Conservation (phyloP, 1,140 invertebrate species). For the Probaryconus sp. region DNA sequence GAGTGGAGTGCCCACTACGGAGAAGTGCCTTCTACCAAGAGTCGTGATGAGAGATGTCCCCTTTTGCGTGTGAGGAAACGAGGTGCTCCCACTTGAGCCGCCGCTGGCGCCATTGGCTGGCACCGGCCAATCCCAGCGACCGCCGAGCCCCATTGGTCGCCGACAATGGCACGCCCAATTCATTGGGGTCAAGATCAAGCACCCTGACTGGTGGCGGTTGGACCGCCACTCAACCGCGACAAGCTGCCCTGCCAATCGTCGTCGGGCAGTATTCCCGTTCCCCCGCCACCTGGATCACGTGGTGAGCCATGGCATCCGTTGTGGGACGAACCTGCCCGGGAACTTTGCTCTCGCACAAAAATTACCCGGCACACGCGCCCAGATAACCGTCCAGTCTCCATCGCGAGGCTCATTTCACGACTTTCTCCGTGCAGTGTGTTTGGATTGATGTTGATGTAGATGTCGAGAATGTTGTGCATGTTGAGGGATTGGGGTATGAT, state of each 20-base stretch:
- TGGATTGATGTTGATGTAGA: too few relatives aligned
- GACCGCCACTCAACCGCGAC: slow-evolving; percentile 30
- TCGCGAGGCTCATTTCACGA: slow-evolving; percentile 8
- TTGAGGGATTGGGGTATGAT: too few relatives aligned
- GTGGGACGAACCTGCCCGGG: slow-evolving; percentile 37
- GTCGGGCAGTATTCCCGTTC: too few relatives aligned
- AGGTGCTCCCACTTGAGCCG: slow-evolving; percentile 63
- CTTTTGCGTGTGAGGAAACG: slow-evolving; percentile 75
- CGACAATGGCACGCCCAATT: slow-evolving; percentile 38
- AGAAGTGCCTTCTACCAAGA: slow-evolving; percentile 77
- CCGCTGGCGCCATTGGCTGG: slow-evolving; percentile 66
- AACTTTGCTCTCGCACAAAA: slow-evolving; percentile 31
- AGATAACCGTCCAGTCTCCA: slow-evolving; percentile 27
- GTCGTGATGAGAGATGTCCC: slow-evolving; percentile 77
- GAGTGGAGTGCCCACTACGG: slow-evolving; percentile 77
- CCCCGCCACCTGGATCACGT: slow-evolving; percentile 15
- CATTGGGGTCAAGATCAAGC: slow-evolving; percentile 44
- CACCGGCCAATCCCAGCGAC: slow-evolving; percentile 53
- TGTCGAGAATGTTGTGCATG: too few relatives aligned
- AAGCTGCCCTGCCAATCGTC: slow-evolving; percentile 12
- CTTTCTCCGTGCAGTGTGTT: background rate
- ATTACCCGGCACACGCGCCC: slow-evolving; percentile 54
- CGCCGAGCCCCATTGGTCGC: slow-evolving; percentile 31
- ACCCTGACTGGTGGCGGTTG: slow-evolving; percentile 13
- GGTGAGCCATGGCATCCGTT: slow-evolving; percentile 28